Conservation (phyloP, 2,888 invertebrate species). For the Siphlonurus alternatus region DNA sequence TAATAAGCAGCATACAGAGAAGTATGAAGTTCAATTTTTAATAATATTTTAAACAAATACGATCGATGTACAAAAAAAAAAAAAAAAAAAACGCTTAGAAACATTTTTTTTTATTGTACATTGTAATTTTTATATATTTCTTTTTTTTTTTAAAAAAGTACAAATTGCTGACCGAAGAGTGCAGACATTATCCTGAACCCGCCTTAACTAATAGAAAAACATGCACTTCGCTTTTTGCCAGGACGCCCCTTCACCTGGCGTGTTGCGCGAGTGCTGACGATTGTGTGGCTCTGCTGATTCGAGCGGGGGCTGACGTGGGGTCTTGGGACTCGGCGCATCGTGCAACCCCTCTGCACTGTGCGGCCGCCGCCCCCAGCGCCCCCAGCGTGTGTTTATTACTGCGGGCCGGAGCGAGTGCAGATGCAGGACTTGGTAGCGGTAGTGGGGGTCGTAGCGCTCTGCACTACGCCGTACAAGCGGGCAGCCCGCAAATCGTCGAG, state of each 20-base stretch:
- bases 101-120: too few relatives aligned
- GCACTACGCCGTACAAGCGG: slow-evolving; percentile 68
- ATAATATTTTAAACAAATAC: too few relatives aligned
- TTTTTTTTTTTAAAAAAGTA: too few relatives aligned
- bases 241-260: slow-evolving; percentile 59
- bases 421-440: slow-evolving; percentile 41
- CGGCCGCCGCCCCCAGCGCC: slow-evolving; percentile 48
- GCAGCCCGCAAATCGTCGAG: slow-evolving; percentile 54
- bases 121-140: too few relatives aligned
- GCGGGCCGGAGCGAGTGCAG: slow-evolving; percentile 58
- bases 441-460: slow-evolving; percentile 45
- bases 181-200: too few relatives aligned
- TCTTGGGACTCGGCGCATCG: slow-evolving; percentile 52
- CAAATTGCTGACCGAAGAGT: too few relatives aligned
- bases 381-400: slow-evolving; percentile 44
- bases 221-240: too few relatives aligned
- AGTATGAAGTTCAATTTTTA: too few relatives aligned
- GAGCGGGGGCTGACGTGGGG: slow-evolving; percentile 47
- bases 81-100: too few relatives aligned
- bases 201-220: too few relatives aligned
- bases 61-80: too few relatives aligned
- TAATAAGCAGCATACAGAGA: slow-evolving; percentile 24
- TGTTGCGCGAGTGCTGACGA: slow-evolving; percentile 56
- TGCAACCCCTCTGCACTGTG: slow-evolving; percentile 61
- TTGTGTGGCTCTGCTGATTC: slow-evolving; percentile 50